Evolutionary conservation across 2,888 invertebrate genomes (phyloP).

Genomic region (Molanna angustata): DNA sequence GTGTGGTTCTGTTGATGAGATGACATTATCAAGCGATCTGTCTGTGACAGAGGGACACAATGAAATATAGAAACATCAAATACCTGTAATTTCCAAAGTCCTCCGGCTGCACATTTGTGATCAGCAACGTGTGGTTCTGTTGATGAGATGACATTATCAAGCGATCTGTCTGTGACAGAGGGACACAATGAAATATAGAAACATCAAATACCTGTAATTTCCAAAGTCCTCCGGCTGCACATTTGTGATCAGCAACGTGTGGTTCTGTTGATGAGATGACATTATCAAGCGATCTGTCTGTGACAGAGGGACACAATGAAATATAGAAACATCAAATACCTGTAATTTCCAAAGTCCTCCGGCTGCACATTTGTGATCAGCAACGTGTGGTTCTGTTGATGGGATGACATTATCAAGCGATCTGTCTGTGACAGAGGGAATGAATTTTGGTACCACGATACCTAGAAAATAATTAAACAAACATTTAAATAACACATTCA

Average conservation of each 20-base stretch:
- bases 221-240: conserved; percentile 70
- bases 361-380: conserved; percentile 59
- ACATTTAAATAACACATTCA: too few relatives aligned
- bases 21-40: conserved; percentile 69
- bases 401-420: conserved; percentile 64
- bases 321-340: conserved; percentile 46
- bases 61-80: too few relatives aligned
- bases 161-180: conserved; percentile 64
- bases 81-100: conserved; percentile 72
- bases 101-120: conserved; percentile 61
- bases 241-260: conserved; percentile 57
- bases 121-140: conserved; percentile 62
- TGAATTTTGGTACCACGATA: conserved; percentile 70
- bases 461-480: conserved; percentile 53
- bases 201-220: conserved; percentile 58
- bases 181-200: too few relatives aligned
- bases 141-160: conserved; percentile 67
- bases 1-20: conserved; percentile 67
- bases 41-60: conserved; percentile 62
- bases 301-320: conserved; percentile 61
- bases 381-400: conserved; percentile 67
- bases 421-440: conserved; percentile 66
- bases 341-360: conserved; percentile 70
- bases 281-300: conserved; percentile 68
- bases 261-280: conserved; percentile 66